A percentile compares a stretch with the other conserved stretches of the same genome.
phyloP scores from a whole-genome alignment of 30 jellyfish, hydroid and myxozoan species.

The Turritopsis rubra region DNA sequence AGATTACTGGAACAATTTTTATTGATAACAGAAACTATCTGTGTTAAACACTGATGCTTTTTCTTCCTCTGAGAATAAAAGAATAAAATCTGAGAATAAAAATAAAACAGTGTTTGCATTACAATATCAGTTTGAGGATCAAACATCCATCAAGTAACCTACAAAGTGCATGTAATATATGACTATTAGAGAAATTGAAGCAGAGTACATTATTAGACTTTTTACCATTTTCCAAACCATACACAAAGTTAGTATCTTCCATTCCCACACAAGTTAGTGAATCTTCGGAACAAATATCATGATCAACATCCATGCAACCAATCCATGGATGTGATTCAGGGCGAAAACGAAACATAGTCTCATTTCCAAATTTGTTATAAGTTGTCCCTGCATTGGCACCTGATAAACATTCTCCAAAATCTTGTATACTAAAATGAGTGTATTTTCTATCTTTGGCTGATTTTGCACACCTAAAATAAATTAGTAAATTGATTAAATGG shows the following conservation, averaged over 20 bases:
- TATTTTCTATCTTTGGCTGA: constrained; percentile 52
- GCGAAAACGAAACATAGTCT: constrained; percentile 46
- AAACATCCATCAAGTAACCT: no score
- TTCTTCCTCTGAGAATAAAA: no score
- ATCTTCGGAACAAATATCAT: constrained; percentile 55
- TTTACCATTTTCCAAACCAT: constrained; percentile 86
- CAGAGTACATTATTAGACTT: background rate
- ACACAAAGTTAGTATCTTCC: constrained; percentile 85
- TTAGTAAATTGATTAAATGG: background rate
- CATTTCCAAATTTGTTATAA: constrained; percentile 59
- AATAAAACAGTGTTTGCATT: no score
- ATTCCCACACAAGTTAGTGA: constrained; percentile 86
- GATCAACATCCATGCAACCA: constrained; percentile 90
- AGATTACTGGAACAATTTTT: background rate
- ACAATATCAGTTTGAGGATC: no score
- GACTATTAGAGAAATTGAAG: background rate
- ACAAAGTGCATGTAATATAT: no score
- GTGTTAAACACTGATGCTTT: no score
- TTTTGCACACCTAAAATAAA: constrained; percentile 67
- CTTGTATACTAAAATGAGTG: constrained; percentile 83
- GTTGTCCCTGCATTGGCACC: constrained; percentile 75
- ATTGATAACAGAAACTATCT: background rate
- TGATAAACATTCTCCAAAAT: constrained; percentile 82
- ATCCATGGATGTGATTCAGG: constrained; percentile 77
- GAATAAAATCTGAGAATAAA: background rate